Evolutionary conservation across 2,888 invertebrate species (phyloP).

Genomic region (Rhagophthalmus giganteus): DNA sequence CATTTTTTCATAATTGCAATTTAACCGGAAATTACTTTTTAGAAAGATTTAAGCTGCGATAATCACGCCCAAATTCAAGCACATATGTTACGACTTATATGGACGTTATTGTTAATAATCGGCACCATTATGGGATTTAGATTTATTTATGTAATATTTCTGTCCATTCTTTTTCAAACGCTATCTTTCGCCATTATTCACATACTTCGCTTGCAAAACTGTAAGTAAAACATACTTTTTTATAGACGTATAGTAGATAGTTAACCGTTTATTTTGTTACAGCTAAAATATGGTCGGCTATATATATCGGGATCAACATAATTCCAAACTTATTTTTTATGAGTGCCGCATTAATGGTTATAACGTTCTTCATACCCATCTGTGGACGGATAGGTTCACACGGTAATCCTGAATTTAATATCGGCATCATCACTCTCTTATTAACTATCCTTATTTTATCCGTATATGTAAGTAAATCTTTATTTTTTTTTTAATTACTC

Average conservation of each 20-base stretch:
- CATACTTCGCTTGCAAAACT: constrained; percentile 29
- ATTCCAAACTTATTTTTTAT: constrained; percentile 31
- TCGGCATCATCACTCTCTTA: constrained; percentile 51
- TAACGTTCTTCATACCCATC: constrained; percentile 46
- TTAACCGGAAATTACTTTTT: constrained; percentile 1
- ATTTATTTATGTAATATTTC: constrained; percentile 32
- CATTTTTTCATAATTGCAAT: background rate
- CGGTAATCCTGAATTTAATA: constrained; percentile 56
- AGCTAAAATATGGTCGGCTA: constrained; percentile 30
- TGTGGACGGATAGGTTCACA: constrained; percentile 54
- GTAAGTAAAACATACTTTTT: no score
- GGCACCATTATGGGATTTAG: constrained; percentile 31
- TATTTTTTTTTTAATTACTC: no score
- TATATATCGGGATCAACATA: constrained; percentile 26
- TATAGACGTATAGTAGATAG: no score
- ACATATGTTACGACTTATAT: constrained; percentile 33
- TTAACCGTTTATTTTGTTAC: constrained; percentile 11
- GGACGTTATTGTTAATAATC: constrained; percentile 32
- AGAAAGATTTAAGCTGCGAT: constrained; percentile 18
- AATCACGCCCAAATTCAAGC: constrained; percentile 32
- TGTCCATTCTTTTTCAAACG: constrained; percentile 35
- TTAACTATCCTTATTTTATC: constrained; percentile 52
- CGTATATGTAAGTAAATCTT: constrained; percentile 48
- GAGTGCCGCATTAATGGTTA: constrained; percentile 18
- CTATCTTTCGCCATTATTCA: constrained; percentile 28